Evolutionary conservation across 2,113 vertebrate genomes (phyloP).

Genomic region (Pachypanchax playfairii): DNA sequence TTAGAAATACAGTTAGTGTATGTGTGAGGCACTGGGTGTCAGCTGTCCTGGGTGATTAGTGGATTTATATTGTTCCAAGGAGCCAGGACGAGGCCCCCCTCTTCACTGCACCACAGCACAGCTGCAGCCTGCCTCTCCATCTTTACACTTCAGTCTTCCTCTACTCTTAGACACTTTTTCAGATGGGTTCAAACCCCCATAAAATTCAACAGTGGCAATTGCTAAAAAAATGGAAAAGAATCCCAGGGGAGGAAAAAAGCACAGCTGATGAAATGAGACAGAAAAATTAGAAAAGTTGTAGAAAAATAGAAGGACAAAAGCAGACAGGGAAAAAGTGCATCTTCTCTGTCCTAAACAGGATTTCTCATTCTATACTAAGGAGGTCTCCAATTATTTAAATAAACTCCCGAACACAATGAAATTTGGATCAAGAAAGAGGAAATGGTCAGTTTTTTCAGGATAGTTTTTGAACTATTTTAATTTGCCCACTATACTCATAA

Average conservation of each 20-base stretch:
- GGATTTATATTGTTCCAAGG: slow-evolving; percentile 78
- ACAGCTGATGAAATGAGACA: slow-evolving; percentile 23
- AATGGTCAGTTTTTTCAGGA: not conserved
- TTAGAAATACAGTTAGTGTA: slow-evolving; percentile 49
- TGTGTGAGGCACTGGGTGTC: slow-evolving; percentile 72
- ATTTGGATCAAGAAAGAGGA: slow-evolving; percentile 21
- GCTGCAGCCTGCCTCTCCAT: slow-evolving; percentile 76
- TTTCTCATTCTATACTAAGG: slow-evolving; percentile 54
- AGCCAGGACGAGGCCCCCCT: slow-evolving; percentile 72
- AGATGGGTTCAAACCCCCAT: slow-evolving; percentile 14
- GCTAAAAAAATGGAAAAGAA: slow-evolving; percentile 15
- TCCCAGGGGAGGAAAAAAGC: slow-evolving; percentile 11
- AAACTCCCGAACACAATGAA: slow-evolving; percentile 56
- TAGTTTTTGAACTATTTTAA: slow-evolving; percentile 49
- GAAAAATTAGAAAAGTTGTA: not conserved
- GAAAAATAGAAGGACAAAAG: slow-evolving; percentile 32
- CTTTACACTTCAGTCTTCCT: slow-evolving; percentile 58
- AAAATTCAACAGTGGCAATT: slow-evolving; percentile 35
- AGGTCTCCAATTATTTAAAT: slow-evolving; percentile 58
- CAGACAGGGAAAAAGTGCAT: no score
- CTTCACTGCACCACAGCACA: slow-evolving; percentile 67
- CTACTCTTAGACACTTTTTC: slow-evolving; percentile 44
- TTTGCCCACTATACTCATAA: no score
- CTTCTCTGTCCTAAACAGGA: no score
- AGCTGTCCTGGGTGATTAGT: slow-evolving; percentile 79